phyloP scores from a whole-genome alignment of 2,113 vertebrate species.

The Antigone vipio region DNA sequence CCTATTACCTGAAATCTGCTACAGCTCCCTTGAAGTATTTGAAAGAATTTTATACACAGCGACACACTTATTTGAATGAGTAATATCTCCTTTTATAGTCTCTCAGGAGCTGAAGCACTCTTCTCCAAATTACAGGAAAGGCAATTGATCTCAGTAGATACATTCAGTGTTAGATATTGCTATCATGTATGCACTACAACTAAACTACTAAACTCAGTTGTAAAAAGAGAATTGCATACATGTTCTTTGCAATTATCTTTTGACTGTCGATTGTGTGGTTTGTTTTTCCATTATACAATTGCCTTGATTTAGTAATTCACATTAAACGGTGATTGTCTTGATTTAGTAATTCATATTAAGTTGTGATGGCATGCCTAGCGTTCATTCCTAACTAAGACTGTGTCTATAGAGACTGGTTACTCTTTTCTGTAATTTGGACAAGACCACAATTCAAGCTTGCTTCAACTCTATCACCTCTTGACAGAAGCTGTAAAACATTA shows the following conservation, averaged over 20 bases:
- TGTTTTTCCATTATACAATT: neutral
- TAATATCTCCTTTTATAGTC: neutral
- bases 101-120: neutral
- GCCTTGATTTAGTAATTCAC: neutral
- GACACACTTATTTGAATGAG: neutral
- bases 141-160: neutral
- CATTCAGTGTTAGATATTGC: neutral
- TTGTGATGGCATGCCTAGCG: neutral
- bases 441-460: neutral
- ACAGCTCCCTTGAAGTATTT: neutral
- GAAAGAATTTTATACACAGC: neutral
- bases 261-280: neutral
- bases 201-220: neutral
- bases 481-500: neutral
- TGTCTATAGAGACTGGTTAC: neutral
- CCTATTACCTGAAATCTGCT: neutral
- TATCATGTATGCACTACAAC: neutral
- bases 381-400: neutral
- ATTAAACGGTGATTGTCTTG: neutral
- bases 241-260: neutral
- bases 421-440: neutral
- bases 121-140: neutral
- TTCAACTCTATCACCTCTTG: neutral
- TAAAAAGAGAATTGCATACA: neutral
- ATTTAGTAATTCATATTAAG: neutral